These are phyloP conservation scores for Tipula confusa DNA, from an alignment of 2,888 invertebrate species.

Conservation along the genomic window DNA sequence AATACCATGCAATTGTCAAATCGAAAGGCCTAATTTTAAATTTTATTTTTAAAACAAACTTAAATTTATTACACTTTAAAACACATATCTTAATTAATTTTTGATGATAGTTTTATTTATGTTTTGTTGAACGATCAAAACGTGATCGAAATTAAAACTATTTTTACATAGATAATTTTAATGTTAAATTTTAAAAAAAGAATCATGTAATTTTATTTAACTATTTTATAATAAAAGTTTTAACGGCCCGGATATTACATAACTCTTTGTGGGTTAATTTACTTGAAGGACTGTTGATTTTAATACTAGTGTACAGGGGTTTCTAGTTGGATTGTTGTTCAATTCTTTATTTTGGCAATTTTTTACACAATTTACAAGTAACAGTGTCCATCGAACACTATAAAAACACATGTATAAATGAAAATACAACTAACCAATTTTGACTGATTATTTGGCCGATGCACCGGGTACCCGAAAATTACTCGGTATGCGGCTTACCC, in stretches of 20 bases:
- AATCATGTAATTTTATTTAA: background rate
- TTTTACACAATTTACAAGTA: no score
- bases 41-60: background rate
- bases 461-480: no score
- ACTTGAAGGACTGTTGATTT: background rate
- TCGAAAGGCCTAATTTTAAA: background rate
- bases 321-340: no score
- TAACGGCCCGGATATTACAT: background rate
- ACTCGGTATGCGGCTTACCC: no score
- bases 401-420: no score
- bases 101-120: background rate
- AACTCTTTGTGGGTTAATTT: background rate
- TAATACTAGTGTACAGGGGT: background rate
- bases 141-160: conserved; percentile 25
- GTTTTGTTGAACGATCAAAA: background rate
- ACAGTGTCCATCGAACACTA: no score
- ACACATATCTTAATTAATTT: background rate
- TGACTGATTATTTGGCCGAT: no score
- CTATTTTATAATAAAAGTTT: background rate
- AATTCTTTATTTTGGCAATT: no score
- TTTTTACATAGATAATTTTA: background rate
- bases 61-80: background rate
- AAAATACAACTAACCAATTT: no score
- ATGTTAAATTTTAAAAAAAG: background rate
- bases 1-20: background rate